phyloP scores from a whole-genome alignment of 1,140 invertebrate species.

The Papilio glaucus region DNA sequence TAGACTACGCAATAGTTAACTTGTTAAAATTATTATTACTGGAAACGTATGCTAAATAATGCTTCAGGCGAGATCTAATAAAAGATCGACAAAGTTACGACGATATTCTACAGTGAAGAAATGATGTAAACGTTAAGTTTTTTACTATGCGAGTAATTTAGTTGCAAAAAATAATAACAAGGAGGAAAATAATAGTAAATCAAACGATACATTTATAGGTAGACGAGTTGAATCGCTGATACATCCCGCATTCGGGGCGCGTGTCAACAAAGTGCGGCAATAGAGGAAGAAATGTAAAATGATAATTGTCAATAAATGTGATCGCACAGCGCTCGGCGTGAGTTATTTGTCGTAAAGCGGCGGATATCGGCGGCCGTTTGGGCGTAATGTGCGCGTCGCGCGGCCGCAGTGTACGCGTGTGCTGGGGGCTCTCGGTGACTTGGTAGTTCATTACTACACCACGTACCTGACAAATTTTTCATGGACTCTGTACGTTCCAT shows the following conservation, averaged over 20 bases:
- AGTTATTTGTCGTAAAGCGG: constrained; percentile 46
- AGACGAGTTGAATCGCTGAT: background rate
- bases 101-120: too few relatives aligned
- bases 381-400: constrained; percentile 26
- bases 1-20: background rate
- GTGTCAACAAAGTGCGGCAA: constrained; percentile 48
- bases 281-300: constrained; percentile 69
- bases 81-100: too few relatives aligned
- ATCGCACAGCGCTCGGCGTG: constrained; percentile 40
- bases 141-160: too few relatives aligned
- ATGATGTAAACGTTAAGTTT: too few relatives aligned
- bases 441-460: too few relatives aligned
- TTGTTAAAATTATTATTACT: background rate
- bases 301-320: constrained; percentile 68
- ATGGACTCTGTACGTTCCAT: too few relatives aligned
- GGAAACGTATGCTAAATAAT: too few relatives aligned
- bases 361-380: constrained; percentile 36
- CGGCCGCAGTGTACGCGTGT: background rate
- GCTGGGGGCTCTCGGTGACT: too few relatives aligned
- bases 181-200: background rate
- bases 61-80: too few relatives aligned
- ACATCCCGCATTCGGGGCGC: constrained; percentile 37
- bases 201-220: background rate
- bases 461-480: too few relatives aligned
- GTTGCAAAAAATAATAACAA: background rate